Base-by-base conservation (phyloP, 2,797 vertebrate genomes). In the Channa striata region DNA sequence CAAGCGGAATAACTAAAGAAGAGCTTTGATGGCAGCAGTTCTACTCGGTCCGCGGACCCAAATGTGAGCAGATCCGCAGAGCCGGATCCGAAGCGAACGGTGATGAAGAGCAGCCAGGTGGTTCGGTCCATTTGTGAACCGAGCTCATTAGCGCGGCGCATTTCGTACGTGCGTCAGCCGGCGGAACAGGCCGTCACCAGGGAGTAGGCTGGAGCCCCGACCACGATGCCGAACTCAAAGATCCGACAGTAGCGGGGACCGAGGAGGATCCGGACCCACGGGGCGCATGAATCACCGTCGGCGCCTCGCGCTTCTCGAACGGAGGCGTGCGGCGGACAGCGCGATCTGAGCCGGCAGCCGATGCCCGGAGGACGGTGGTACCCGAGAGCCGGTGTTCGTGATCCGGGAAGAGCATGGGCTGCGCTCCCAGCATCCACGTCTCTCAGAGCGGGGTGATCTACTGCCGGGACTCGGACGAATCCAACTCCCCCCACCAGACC, bases 401-500 rank as follows among this genome's bases (percentile, higher is more conserved):
- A 43, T 79, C 78, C 14, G 85, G 69, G 59, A 54, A 80, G 82
- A 95, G 95, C 59, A 98, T 98, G 97, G 97, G 97, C 95, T 99
- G 97, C 93, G 96, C 96, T 90, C 97, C 97, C 90, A 99, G 97
- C 84, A 97, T 98, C 92, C 97, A 98, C 93, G 97, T 99, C 92
- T 98, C 97, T 84, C 97, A 98, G 94, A 98, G 97, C 95, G 97
- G 97, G 73, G 96, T 98, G 91, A 97, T 98, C 90, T 98, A 98
- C 94, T 99, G 97, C 93, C 95, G 97, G 52, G 97, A 97, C 94
- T 98, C 97, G 50, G 97, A 98, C 88, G 97, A 97, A 85, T 97
- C 97, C 92, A 96, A 89, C 84, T 98, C 97, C 36, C 96, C 96
- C 17, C 96, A 95, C 85, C 96, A 96, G 93, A 96, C 95, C 91